A percentile compares a stretch with the other conserved stretches of the same genome.
Evolutionary conservation across 2,113 vertebrate genomes (phyloP).

Genomic region (Perca flavescens): DNA sequence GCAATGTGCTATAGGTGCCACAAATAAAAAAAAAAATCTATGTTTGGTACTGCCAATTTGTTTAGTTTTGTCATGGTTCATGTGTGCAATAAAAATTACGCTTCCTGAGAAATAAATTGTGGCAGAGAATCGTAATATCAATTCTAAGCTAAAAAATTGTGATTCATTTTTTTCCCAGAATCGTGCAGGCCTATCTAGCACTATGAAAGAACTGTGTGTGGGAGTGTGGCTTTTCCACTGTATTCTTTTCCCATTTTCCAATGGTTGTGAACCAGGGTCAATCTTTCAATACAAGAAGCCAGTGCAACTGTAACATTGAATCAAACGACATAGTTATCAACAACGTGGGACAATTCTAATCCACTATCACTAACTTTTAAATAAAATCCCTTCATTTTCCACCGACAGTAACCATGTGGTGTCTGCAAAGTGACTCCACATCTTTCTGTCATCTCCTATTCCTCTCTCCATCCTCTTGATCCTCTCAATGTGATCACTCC

Average conservation of each 20-base stretch:
- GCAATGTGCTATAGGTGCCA: no score
- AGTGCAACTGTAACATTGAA: neutral
- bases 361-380: neutral
- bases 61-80: no score
- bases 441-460: conserved; percentile 23
- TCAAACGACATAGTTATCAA: neutral
- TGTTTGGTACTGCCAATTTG: no score
- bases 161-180: no score
- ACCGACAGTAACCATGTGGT: neutral
- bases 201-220: neutral
- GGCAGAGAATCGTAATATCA: no score
- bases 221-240: conserved; percentile 26
- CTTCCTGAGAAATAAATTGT: no score
- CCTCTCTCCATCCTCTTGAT: neutral
- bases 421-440: conserved; percentile 9
- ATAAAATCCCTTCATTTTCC: neutral
- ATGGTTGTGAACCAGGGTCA: conserved; percentile 18
- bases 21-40: no score
- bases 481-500: neutral
- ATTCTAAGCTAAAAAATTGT: no score
- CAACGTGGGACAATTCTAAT: neutral
- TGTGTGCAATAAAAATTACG: no score
- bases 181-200: no score
- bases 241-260: conserved; percentile 37
- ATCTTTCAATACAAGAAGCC: neutral